These are phyloP conservation scores for Sceloporus undulatus DNA, from an alignment of 2,113 vertebrate genomes.

Conservation along the genomic window DNA sequence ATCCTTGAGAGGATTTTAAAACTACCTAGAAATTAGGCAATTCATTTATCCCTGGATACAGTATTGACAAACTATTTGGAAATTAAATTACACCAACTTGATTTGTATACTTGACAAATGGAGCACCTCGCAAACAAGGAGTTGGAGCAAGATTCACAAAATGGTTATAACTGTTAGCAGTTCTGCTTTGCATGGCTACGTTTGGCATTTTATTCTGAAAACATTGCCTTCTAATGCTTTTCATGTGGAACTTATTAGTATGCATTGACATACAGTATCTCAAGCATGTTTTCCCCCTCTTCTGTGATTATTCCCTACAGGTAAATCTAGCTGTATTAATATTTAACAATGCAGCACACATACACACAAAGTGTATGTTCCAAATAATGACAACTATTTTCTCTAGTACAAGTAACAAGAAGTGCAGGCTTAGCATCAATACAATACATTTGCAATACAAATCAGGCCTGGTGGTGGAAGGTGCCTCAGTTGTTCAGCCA, in stretches of 20 bases:
- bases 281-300: neutral
- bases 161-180: neutral
- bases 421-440: no score
- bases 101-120: constrained; percentile 16
- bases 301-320: constrained; percentile 21
- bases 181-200: neutral
- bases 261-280: neutral
- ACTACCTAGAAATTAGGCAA: neutral
- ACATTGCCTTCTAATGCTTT: accelerated
- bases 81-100: constrained; percentile 1
- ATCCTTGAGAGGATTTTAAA: neutral
- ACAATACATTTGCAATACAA: neutral
- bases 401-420: neutral
- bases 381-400: neutral
- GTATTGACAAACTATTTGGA: constrained; percentile 6
- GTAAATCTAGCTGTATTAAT: constrained; percentile 33
- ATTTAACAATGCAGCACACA: no score
- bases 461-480: neutral
- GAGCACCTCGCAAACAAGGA: neutral
- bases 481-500: neutral
- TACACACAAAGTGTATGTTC: neutral
- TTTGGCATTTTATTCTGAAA: constrained; percentile 18
- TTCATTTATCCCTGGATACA: neutral
- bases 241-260: constrained; percentile 26
- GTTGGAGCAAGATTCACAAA: accelerated